phyloP scores from a whole-genome alignment of 2,888 invertebrate genomes.

The Hirtodrosophila alboralis region DNA sequence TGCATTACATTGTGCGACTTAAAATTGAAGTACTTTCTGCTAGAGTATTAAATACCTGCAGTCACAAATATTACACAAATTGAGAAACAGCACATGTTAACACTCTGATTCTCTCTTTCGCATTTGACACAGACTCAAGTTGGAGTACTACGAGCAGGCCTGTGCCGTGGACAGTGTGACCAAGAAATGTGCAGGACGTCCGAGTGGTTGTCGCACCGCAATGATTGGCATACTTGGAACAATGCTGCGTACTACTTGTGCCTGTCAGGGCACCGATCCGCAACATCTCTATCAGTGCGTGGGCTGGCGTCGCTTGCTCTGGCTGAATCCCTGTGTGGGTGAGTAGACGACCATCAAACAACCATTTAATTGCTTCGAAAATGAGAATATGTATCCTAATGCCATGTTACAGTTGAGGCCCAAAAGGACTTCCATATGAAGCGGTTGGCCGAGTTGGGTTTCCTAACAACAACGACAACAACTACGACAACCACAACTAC shows the following conservation, averaged over 20 bases:
- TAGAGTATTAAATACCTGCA: conserved; percentile 23
- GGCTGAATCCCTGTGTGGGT: conserved; percentile 97
- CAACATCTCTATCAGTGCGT: conserved; percentile 94
- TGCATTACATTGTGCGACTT: no score
- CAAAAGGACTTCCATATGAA: conserved; percentile 93
- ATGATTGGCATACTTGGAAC: conserved; percentile 95
- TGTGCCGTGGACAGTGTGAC: conserved; percentile 96
- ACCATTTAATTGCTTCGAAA: conserved; percentile 4
- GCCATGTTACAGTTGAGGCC: conserved; percentile 88
- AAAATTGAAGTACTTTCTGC: no score
- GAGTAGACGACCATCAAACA: conserved; percentile 82
- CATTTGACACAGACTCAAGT: conserved; percentile 86
- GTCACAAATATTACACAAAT: conserved; percentile 40
- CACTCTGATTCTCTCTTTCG: conserved; percentile 10
- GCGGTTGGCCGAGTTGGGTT: conserved; percentile 85
- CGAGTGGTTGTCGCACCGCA: conserved; percentile 92
- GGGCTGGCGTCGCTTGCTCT: conserved; percentile 94
- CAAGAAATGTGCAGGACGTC: conserved; percentile 93
- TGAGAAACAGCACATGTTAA: conserved; percentile 26
- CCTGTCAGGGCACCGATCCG: conserved; percentile 93
- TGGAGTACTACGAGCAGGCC: conserved; percentile 95
- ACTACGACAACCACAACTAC: conserved; percentile 85
- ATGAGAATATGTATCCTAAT: conserved; percentile 4
- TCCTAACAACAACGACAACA: conserved; percentile 84
- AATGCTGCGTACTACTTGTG: conserved; percentile 93